Evolutionary conservation across 2,888 invertebrate species (phyloP).

Genomic region (Scaptomyza cyrtandrae): DNA sequence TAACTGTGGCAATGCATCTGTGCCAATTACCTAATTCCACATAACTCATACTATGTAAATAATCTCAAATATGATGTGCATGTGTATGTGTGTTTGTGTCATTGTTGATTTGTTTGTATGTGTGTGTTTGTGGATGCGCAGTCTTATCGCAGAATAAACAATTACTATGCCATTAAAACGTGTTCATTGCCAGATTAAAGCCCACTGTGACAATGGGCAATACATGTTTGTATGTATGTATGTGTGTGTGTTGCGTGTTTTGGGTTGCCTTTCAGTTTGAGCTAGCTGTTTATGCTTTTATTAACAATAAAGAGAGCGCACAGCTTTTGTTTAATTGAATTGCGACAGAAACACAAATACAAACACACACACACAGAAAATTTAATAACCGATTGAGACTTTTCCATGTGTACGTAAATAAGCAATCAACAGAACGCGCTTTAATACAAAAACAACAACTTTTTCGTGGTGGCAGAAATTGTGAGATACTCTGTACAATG

Average conservation of each 20-base stretch:
- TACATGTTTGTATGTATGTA: background rate
- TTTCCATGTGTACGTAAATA: conserved; percentile 19
- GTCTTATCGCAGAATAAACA: conserved; percentile 66
- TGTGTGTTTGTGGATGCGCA: conserved; percentile 49
- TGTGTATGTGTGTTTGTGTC: conserved; percentile 13
- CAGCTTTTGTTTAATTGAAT: conserved; percentile 68
- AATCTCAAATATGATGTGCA: conserved; percentile 12
- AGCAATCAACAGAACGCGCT: conserved; percentile 38
- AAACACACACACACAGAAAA: conserved; percentile 14
- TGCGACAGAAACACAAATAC: conserved; percentile 39
- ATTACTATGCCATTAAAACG: conserved; percentile 67
- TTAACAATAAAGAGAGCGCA: conserved; percentile 27
- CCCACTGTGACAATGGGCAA: conserved; percentile 17
- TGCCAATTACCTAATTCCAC: conserved; percentile 7
- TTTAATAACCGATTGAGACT: conserved; percentile 58
- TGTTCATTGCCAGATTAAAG: conserved; percentile 61
- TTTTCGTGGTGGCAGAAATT: background rate
- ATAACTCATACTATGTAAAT: conserved; percentile 26
- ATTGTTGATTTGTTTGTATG: conserved; percentile 11
- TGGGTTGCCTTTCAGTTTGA: conserved; percentile 1
- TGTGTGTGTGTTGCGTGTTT: conserved; percentile 7
- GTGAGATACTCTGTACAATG: conserved; percentile 22
- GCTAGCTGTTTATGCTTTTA: conserved; percentile 19
- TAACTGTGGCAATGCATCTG: conserved; percentile 6
- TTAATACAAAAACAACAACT: background rate